A percentile compares a stretch with the other conserved stretches of the same genome.
Conservation (phyloP, 1,140 invertebrate genomes). For the Listronotus oregonensis region DNA sequence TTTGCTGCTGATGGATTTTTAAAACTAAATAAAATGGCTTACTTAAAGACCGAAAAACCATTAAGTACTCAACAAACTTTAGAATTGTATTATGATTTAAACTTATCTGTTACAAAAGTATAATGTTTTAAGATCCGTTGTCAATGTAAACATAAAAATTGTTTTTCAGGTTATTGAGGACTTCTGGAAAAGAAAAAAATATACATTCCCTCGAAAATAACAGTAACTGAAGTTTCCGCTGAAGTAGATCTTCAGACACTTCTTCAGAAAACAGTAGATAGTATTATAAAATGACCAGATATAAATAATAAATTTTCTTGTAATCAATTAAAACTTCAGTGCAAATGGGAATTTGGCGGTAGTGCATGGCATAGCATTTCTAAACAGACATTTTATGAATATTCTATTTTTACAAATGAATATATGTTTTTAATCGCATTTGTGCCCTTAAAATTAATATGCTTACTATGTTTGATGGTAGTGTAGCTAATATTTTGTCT, state of each 20-base stretch:
- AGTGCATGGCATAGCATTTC: no score
- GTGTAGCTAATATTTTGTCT: conserved; percentile 17
- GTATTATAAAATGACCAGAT: conserved; percentile 1
- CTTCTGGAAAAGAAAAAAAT: neutral
- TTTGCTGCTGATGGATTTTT: no score
- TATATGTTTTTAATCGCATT: conserved; percentile 18
- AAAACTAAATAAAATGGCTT: no score
- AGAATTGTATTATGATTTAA: neutral
- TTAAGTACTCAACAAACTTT: no score
- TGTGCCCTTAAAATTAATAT: conserved; percentile 15
- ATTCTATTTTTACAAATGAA: conserved; percentile 5
- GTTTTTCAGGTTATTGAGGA: conserved; percentile 3
- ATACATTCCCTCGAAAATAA: neutral
- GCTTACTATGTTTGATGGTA: conserved; percentile 7
- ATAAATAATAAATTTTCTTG: neutral
- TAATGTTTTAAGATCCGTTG: conserved; percentile 2
- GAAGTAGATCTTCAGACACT: conserved; percentile 8
- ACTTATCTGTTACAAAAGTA: conserved; percentile 11
- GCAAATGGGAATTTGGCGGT: neutral
- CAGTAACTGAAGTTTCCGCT: conserved; percentile 8
- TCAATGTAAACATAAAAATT: neutral
- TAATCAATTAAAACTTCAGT: neutral
- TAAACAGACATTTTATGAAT: neutral
- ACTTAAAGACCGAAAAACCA: no score
- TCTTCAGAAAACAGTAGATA: conserved; percentile 2